Evolutionary conservation across 2,888 invertebrate species (phyloP).

Genomic region (Adelphocoris suturalis): DNA sequence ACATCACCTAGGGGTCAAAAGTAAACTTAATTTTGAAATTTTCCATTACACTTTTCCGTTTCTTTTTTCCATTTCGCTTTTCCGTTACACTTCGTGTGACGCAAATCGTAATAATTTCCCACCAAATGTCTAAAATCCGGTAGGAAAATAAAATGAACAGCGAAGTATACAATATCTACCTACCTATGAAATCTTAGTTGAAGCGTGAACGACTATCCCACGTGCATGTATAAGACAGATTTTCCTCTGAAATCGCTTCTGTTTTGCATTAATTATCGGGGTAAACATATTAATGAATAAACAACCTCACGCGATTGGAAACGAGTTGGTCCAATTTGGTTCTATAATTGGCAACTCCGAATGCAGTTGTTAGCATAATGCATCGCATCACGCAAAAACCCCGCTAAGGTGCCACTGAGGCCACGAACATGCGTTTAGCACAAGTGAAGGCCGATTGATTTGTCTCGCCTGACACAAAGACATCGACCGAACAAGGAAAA

Average conservation of each 20-base stretch:
- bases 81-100: too few relatives aligned
- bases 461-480: not conserved
- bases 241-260: not conserved
- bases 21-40: too few relatives aligned
- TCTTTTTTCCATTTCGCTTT: too few relatives aligned
- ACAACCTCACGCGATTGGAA: not conserved
- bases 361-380: conserved; percentile 27
- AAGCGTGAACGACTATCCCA: not conserved
- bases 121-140: too few relatives aligned
- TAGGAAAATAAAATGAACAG: too few relatives aligned
- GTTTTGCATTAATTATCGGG: not conserved
- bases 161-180: not conserved
- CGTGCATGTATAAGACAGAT: not conserved
- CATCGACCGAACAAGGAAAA: not conserved
- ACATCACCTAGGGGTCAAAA: too few relatives aligned
- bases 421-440: conserved; percentile 27
- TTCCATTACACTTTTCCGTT: too few relatives aligned
- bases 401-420: not conserved
- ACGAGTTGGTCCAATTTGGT: not conserved
- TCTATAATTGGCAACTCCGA: conserved; percentile 3
- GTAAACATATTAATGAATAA: conserved; percentile 21
- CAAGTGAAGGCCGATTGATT: conserved; percentile 20
- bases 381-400: not conserved
- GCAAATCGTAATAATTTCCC: too few relatives aligned
- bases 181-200: not conserved